These are phyloP conservation scores for Syritta pipiens DNA, from an alignment of 2,888 invertebrate genomes.

Conservation along the genomic window DNA sequence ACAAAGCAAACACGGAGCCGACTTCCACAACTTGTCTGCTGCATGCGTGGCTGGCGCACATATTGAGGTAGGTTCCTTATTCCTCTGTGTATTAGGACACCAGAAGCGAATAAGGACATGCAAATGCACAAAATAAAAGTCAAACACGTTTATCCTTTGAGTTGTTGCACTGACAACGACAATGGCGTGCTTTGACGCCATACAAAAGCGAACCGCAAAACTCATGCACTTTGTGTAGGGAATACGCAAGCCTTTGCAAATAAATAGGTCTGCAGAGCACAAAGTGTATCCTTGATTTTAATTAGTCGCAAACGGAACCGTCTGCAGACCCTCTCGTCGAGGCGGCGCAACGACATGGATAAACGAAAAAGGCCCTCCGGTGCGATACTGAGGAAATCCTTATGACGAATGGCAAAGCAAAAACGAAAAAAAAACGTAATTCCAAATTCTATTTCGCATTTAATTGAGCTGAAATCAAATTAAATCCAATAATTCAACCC, in stretches of 20 bases:
- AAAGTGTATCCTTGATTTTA: conserved; percentile 46
- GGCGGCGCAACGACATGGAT: no score
- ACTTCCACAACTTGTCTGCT: conserved; percentile 13
- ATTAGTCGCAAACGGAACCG: conserved; percentile 53
- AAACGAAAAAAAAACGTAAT: conserved; percentile 72
- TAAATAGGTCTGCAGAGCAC: conserved; percentile 56
- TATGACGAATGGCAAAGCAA: no score
- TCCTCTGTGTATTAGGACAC: conserved; percentile 23
- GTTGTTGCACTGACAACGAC: conserved; percentile 32
- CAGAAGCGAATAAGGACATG: conserved; percentile 46
- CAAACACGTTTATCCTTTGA: conserved; percentile 49
- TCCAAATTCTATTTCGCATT: conserved; percentile 79
- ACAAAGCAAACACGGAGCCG: conserved; percentile 8
- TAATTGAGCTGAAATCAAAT: conserved; percentile 80
- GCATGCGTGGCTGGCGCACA: neutral
- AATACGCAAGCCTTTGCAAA: conserved; percentile 32
- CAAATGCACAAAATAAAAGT: conserved; percentile 45
- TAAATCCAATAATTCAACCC: conserved; percentile 79
- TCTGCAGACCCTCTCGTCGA: neutral
- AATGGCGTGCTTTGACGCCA: no score
- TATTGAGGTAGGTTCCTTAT: conserved; percentile 61
- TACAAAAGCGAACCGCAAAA: no score
- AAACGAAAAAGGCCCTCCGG: no score
- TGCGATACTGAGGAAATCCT: no score
- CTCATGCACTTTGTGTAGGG: conserved; percentile 3